A percentile compares a stretch with the other conserved stretches of the same genome.
These are phyloP conservation scores for Drosophila subpulchrella DNA, from an alignment of 1,140 invertebrate species.

Conservation along the genomic window DNA sequence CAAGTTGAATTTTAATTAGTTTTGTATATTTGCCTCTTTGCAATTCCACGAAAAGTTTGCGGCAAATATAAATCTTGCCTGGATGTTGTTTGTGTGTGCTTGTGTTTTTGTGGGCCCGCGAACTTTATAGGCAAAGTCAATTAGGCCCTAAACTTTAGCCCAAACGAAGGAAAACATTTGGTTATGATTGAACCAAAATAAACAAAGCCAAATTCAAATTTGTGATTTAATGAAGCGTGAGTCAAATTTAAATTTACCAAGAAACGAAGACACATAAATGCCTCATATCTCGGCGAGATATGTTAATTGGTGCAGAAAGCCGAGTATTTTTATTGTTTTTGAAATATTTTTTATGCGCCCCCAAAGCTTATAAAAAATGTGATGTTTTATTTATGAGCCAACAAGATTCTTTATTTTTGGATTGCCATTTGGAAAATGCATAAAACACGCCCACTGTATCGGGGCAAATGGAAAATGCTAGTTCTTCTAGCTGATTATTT, in stretches of 20 bases:
- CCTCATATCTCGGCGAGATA: slow-evolving; percentile 9
- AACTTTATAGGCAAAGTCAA: slow-evolving; percentile 62
- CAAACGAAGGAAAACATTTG: slow-evolving; percentile 35
- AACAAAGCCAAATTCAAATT: slow-evolving; percentile 60
- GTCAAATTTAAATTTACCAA: slow-evolving; percentile 50
- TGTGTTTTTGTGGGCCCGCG: slow-evolving; percentile 40
- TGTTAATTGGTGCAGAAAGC: slow-evolving; percentile 72
- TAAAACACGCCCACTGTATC: slow-evolving; percentile 64
- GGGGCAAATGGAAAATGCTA: slow-evolving; percentile 37
- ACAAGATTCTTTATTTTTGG: slow-evolving; percentile 47
- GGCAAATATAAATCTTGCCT: slow-evolving; percentile 58
- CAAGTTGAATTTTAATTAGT: slow-evolving; percentile 83
- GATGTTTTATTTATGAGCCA: slow-evolving; percentile 71
- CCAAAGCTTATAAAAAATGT: slow-evolving; percentile 20
- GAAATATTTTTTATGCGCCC: slow-evolving; percentile 46
- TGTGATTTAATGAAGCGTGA: slow-evolving; percentile 68
- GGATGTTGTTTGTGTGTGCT: neutral
- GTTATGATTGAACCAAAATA: slow-evolving; percentile 42
- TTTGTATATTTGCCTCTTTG: slow-evolving; percentile 69
- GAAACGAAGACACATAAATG: slow-evolving; percentile 6
- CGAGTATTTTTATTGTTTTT: slow-evolving; percentile 24
- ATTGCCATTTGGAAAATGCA: slow-evolving; percentile 54
- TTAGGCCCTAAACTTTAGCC: slow-evolving; percentile 49
- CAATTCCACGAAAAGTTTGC: slow-evolving; percentile 56
- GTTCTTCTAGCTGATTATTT: slow-evolving; percentile 60